Evolutionary conservation across 2,797 vertebrate species (phyloP), one percentile per base, ranked within the genome.

Genomic region (Molothrus ater): DNA sequence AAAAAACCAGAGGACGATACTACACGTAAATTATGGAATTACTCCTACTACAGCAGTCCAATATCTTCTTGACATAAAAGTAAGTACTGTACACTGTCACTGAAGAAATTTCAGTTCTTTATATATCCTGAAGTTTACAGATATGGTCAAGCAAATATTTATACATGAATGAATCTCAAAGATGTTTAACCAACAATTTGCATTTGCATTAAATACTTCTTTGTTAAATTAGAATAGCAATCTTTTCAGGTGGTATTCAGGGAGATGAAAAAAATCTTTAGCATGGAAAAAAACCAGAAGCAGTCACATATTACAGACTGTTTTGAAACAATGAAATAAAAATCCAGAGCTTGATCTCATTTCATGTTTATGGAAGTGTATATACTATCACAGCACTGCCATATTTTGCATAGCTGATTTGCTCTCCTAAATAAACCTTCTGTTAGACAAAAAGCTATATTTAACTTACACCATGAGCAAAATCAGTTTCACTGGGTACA

Each of bases 21-120:
- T 28, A 38, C 3, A 50, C 0, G 0, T 53, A 63, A 42, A 50
- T 24, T 18, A 82, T 1, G 6, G 43, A 73, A 61, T 66, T 53
- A 78, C 10, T 84, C 40, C 32, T 13, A 51, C 22, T 26, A 75
- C n/a, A 54, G 16, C 40, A 28, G 17, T 25, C 17, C 15, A 12
- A 5, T 8, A 28, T 38, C 13, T 79, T 59, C 18, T 20, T 68
- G 43, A 71, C 21, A 34, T 29, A 64, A 45, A 93, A 86, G 28
- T n/a, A 80, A 86, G 40, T 56, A 75, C 8, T 53, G 15, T 26
- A 61, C 17, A 28, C 2, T 18, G 11, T 25, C 42, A 74, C 20
- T 40, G 47, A 88, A 69, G 24, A 80, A 43, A 79, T 59, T 40
- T 34, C 43, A 73, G 8, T 65, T 82, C 24, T 71, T 85, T 26